phyloP scores from a whole-genome alignment of 2,797 vertebrate genomes.

The Scolopax rusticola region DNA sequence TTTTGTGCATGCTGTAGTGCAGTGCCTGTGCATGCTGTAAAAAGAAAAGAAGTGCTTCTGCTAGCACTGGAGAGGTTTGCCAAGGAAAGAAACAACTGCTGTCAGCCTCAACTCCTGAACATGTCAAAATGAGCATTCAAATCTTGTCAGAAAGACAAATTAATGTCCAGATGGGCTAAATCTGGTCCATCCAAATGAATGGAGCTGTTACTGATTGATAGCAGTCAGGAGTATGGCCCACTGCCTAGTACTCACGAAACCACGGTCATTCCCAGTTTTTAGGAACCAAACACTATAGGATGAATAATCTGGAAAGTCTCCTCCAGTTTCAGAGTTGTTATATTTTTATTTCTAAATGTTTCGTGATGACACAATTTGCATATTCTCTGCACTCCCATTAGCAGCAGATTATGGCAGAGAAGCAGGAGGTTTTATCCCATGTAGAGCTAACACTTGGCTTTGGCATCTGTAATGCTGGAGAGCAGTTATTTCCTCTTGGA shows the following conservation, averaged over 20 bases:
- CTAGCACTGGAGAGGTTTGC: slow-evolving; percentile 39
- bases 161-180: slow-evolving; percentile 51
- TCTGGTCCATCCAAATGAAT: not conserved
- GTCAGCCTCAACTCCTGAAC: slow-evolving; percentile 34
- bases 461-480: not conserved
- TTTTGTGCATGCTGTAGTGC: too few species aligned
- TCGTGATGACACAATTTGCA: not conserved
- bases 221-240: not conserved
- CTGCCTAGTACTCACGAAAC: not conserved
- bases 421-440: not conserved
- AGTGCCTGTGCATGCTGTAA: not conserved
- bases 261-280: not conserved
- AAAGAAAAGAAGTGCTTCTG: not conserved
- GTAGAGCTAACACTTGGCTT: not conserved
- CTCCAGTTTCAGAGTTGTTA: not conserved
- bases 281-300: not conserved
- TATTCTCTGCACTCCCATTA: not conserved
- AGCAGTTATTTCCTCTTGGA: not conserved
- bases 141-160: slow-evolving; percentile 47
- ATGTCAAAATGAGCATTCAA: slow-evolving; percentile 19
- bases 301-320: not conserved
- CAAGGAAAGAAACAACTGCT: slow-evolving; percentile 54
- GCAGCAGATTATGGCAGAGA: not conserved
- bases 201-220: slow-evolving; percentile 22
- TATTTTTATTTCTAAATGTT: not conserved